Percentiles rank a stretch among this genome's conserved stretches.
These are phyloP conservation scores for Papilio polyxenes DNA, from an alignment of 1,140 invertebrate genomes.

Conservation along the genomic window DNA sequence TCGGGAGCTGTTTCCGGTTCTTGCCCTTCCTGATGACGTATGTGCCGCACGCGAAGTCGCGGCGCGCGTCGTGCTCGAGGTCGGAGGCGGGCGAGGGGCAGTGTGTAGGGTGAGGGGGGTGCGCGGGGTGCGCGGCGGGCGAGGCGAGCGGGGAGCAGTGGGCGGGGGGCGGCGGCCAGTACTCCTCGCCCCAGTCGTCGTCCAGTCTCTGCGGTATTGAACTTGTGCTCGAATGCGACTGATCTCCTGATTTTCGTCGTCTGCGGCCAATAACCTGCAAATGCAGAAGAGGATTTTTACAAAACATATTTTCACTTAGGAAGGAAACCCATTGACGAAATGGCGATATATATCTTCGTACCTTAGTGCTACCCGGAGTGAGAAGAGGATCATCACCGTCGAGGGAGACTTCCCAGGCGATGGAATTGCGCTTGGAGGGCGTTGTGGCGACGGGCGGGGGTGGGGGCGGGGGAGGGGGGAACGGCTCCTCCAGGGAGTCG, in stretches of 20 bases:
- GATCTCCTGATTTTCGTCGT: constrained; percentile 82
- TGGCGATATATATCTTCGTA: constrained; percentile 61
- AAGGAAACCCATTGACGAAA: background rate
- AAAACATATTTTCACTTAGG: background rate
- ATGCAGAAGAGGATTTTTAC: background rate
- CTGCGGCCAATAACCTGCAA: constrained; percentile 82
- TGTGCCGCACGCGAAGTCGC: constrained; percentile 85
- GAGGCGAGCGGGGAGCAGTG: constrained; percentile 76
- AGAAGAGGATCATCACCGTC: constrained; percentile 85
- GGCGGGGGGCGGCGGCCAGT: constrained; percentile 85
- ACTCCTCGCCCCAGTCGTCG: constrained; percentile 80
- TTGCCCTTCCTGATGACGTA: constrained; percentile 86
- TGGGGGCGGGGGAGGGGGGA: constrained; percentile 81
- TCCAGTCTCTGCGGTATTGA: constrained; percentile 81
- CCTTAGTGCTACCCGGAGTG: constrained; percentile 87
- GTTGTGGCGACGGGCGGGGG: constrained; percentile 74
- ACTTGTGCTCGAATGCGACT: constrained; percentile 82
- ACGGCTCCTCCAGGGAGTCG: constrained; percentile 89
- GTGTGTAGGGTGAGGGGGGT: constrained; percentile 81
- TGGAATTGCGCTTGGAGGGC: constrained; percentile 85
- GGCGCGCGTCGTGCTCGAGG: constrained; percentile 79
- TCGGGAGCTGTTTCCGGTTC: constrained; percentile 79
- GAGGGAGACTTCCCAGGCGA: constrained; percentile 91
- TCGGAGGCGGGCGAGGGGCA: constrained; percentile 86
- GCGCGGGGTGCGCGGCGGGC: constrained; percentile 80